Conservation (phyloP, 2,797 vertebrate species). For the Chaenodraco wilsoni region DNA sequence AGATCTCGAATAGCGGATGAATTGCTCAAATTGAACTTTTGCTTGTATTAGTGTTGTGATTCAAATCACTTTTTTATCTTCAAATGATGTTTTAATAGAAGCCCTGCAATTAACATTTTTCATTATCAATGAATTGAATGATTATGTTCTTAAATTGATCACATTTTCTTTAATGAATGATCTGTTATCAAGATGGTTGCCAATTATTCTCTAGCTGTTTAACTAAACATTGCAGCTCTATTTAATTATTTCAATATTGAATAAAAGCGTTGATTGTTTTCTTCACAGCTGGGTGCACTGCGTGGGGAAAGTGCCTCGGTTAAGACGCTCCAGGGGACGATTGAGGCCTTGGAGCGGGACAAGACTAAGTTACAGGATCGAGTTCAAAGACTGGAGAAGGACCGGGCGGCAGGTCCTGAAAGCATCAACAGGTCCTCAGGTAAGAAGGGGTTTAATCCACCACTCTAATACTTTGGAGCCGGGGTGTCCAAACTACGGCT, state of each 20-base stretch:
- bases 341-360: constrained; percentile 91
- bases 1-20: background rate
- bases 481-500: too few relatives aligned
- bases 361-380: constrained; percentile 89
- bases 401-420: constrained; percentile 81
- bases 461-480: background rate
- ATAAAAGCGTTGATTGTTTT: background rate
- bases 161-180: too few relatives aligned
- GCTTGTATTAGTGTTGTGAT: background rate
- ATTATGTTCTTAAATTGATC: too few relatives aligned
- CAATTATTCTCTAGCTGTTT: too few relatives aligned
- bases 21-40: background rate
- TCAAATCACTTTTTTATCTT: background rate
- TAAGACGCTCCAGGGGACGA: constrained; percentile 86
- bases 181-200: too few relatives aligned
- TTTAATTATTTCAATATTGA: background rate
- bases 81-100: too few relatives aligned
- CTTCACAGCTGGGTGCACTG: constrained; percentile 85
- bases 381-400: constrained; percentile 89
- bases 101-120: too few relatives aligned
- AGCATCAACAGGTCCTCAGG: constrained; percentile 78
- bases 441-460: constrained; percentile 56
- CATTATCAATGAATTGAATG: too few relatives aligned
- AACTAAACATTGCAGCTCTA: too few relatives aligned
- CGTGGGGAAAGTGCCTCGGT: constrained; percentile 87